A percentile compares a stretch with the other conserved stretches of the same genome.
phyloP scores from a whole-genome alignment of 2,113 vertebrate genomes.

The Cinclus cinclus region DNA sequence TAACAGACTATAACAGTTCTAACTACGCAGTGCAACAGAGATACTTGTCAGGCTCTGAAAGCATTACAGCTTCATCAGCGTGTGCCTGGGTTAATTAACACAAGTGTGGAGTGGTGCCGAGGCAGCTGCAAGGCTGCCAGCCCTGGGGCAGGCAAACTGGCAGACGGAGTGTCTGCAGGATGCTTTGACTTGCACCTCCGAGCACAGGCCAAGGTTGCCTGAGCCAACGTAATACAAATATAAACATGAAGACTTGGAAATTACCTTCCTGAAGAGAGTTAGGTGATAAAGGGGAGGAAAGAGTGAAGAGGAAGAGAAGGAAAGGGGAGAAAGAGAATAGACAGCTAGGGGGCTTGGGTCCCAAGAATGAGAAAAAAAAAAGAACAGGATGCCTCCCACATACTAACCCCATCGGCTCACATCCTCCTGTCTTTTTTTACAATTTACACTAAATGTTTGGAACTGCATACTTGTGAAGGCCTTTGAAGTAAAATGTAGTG shows the following conservation, averaged over 20 bases:
- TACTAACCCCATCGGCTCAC: neutral
- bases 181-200: neutral
- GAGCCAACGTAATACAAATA: neutral
- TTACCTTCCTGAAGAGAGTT: neutral
- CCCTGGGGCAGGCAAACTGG: no score
- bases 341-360: neutral
- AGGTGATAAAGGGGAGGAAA: neutral
- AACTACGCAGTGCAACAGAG: neutral
- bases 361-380: neutral
- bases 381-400: neutral
- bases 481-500: neutral
- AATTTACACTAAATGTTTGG: neutral
- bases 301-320: neutral
- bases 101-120: neutral
- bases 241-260: neutral
- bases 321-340: neutral
- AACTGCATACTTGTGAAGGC: neutral
- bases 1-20: neutral
- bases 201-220: neutral
- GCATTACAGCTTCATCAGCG: neutral
- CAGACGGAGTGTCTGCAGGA: accelerated
- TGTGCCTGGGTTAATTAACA: neutral
- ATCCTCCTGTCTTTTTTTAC: neutral
- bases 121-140: neutral
- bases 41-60: neutral